Evolutionary conservation across 2,888 invertebrate genomes (phyloP), one percentile per base, ranked within the genome.

Genomic region (Hemithea aestivaria): DNA sequence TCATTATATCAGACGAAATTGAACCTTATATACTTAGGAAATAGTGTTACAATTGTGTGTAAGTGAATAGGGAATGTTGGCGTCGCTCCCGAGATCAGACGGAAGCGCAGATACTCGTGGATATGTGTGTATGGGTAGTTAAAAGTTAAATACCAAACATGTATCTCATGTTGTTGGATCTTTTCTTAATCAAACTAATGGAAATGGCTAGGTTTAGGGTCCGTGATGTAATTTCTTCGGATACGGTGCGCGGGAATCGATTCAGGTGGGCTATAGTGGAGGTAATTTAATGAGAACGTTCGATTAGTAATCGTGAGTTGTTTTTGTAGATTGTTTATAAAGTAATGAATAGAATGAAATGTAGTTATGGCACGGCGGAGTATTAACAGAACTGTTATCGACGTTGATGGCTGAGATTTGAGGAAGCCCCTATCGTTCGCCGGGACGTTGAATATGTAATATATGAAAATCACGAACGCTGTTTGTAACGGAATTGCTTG

Each of bases 101-200:
- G 66, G 69, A 68, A 69, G 70, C 68, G 52, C 62, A 72, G 63
- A 66, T 48, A 53, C 38, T 42, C 33, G 45, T 58, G 57, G 58
- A 62, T 69, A 61, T 70, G 65, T 68, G 62, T 64, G 61, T 58
- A 66, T 66, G 59, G 66, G 67, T 72, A 75, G 77, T 81, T 79
- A 81, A 80, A 81, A 80, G 80, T 82, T 80, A 79, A 83, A 80
- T 77, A 79, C 73, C 74, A 67, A 69, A 46, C 70, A 71, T 67
- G 67, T 66, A 63, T 61, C 50, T 59, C 61, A 58, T 60, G 61
- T 58, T 58, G 71, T 72, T 61, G 71, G 73, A 71, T 73, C 69
- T 77, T 70, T 78, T 70, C 71, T 73, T 78, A 80, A 81, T 81
- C 78, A 78, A 73, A 66, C 65, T 81, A 79, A 82, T 80, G 78